phyloP scores from a whole-genome alignment of 64 coral and sea anemone species.

The Porites australiensis region DNA sequence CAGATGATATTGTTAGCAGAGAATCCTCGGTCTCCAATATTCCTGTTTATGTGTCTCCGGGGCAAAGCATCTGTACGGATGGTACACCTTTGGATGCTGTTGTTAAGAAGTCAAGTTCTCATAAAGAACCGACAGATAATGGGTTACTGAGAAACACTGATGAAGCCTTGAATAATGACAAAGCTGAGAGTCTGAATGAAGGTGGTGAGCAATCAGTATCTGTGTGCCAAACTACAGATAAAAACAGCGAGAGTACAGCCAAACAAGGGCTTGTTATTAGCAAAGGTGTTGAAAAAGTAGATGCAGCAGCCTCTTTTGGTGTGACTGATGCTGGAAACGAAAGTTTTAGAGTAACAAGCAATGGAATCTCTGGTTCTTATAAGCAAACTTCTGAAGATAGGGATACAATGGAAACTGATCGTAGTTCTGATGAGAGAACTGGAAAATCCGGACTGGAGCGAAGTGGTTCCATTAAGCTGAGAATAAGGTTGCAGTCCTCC shows the following conservation, averaged over 20 bases:
- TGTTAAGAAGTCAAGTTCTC: not conserved
- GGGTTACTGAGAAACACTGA: not conserved
- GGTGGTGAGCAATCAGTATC: not conserved
- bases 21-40: not conserved
- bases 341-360: not conserved
- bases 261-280: not conserved
- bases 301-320: not conserved
- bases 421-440: not conserved
- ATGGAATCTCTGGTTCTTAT: not conserved
- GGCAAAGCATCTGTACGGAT: not conserved
- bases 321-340: not conserved
- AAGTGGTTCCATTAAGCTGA: constrained; percentile 14
- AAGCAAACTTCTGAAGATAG: not conserved
- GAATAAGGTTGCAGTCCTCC: constrained; percentile 40
- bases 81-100: not conserved
- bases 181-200: not conserved
- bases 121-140: not conserved
- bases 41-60: not conserved
- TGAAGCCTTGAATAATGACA: not conserved
- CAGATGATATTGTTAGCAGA: not conserved
- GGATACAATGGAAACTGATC: not conserved
- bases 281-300: not conserved
- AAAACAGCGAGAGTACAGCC: not conserved
- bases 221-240: not conserved
- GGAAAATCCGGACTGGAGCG: not conserved